A percentile compares a stretch with the other conserved stretches of the same genome.
Conservation (phyloP, 2,797 vertebrate genomes). For the Linurgus olivaceus region DNA sequence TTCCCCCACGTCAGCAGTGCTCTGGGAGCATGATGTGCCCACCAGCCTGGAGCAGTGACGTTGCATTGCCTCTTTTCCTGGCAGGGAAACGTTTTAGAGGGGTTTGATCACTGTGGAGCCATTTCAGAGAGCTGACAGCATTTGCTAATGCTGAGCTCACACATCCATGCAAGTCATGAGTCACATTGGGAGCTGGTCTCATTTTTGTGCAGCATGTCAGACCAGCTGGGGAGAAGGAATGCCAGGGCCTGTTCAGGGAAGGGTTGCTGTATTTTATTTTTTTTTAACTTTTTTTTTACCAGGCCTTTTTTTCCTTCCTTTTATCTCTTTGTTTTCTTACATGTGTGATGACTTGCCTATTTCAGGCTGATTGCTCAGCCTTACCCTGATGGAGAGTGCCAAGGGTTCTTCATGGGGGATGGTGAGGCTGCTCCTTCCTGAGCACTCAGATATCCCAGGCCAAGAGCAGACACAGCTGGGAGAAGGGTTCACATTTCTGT, state of each 20-base stretch:
- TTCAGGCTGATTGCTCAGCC: background rate
- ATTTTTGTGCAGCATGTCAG: background rate
- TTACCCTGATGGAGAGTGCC: background rate
- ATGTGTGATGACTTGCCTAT: background rate
- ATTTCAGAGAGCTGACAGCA: background rate
- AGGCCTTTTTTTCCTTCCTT: background rate
- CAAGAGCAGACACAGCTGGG: background rate
- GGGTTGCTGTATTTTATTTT: background rate
- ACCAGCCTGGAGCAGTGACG: background rate
- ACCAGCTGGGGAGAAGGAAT: background rate
- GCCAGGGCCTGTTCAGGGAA: background rate
- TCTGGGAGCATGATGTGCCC: background rate
- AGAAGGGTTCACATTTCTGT: background rate
- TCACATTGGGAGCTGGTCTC: background rate
- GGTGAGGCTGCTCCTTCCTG: background rate
- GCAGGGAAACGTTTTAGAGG: background rate
- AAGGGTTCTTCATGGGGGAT: background rate
- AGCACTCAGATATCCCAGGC: background rate
- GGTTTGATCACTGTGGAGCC: background rate
- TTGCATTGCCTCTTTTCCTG: background rate
- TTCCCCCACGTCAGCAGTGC: background rate
- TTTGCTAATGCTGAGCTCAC: background rate
- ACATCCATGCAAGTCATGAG: background rate
- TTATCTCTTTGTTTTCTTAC: background rate
- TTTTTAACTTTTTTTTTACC: background rate